These are phyloP conservation scores for Netelia fuscicornis DNA, from an alignment of 2,888 invertebrate species.

Conservation along the genomic window DNA sequence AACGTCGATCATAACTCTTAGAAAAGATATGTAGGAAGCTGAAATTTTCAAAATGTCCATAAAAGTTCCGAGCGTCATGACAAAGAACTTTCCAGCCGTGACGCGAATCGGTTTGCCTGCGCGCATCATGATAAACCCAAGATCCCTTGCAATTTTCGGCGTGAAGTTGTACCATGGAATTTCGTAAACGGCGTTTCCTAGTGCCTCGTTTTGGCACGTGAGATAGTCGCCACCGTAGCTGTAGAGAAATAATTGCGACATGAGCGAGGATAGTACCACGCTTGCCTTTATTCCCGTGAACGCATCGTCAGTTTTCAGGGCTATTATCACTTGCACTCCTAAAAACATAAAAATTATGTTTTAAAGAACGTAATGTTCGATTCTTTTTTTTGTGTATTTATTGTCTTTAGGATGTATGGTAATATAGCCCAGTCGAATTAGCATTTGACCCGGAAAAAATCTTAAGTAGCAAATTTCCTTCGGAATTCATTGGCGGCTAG, in stretches of 20 bases:
- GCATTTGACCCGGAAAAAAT: too few species aligned
- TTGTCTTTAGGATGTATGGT: too few species aligned
- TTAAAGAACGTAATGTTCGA: neutral
- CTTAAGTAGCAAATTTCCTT: too few species aligned
- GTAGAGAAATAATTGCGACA: conserved; percentile 76
- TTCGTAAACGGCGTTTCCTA: conserved; percentile 72
- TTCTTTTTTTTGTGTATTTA: neutral
- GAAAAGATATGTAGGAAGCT: conserved; percentile 76
- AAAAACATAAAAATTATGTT: conserved; percentile 23
- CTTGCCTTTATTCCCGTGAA: conserved; percentile 72
- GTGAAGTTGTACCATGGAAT: conserved; percentile 74
- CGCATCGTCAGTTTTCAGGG: conserved; percentile 69
- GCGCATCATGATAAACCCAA: conserved; percentile 74
- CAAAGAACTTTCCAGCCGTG: conserved; percentile 77
- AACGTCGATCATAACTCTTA: conserved; percentile 74
- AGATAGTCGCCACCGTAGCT: conserved; percentile 76
- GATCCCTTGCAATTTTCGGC: conserved; percentile 62
- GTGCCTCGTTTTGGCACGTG: conserved; percentile 70
- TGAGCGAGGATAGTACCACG: conserved; percentile 71
- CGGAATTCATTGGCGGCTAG: too few species aligned
- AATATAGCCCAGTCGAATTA: too few species aligned
- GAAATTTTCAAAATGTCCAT: conserved; percentile 77
- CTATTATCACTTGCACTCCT: conserved; percentile 75
- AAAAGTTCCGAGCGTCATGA: conserved; percentile 77
- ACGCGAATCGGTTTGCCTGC: conserved; percentile 71